A percentile compares a stretch with the other conserved stretches of the same genome.
These are phyloP conservation scores for Palloptera scutellata DNA, from an alignment of 2,888 invertebrate genomes.

Conservation along the genomic window DNA sequence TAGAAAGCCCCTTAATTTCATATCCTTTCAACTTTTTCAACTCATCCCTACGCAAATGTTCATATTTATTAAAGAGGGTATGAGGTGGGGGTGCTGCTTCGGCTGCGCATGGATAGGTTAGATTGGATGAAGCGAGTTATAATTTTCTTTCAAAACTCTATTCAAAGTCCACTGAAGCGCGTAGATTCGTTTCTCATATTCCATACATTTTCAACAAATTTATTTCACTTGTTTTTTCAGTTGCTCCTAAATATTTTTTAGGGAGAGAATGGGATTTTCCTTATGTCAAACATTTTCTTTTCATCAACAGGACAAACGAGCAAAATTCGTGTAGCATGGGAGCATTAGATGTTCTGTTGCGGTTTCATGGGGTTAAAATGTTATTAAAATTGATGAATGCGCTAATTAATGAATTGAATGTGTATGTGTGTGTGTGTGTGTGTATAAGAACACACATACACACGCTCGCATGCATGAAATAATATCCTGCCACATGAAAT, in stretches of 20 bases:
- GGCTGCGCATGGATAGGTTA: too few relatives aligned
- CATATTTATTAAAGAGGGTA: too few relatives aligned
- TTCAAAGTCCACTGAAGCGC: too few relatives aligned
- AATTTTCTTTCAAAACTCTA: too few relatives aligned
- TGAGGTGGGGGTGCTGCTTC: too few relatives aligned
- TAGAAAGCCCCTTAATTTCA: background rate
- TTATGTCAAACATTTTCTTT: background rate
- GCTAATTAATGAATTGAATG: slow-evolving; percentile 56
- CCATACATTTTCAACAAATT: background rate
- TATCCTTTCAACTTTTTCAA: background rate
- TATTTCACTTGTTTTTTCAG: slow-evolving; percentile 1
- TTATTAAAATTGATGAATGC: slow-evolving; percentile 63
- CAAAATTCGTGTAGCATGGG: background rate
- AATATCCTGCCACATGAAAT: background rate
- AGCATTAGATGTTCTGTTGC: slow-evolving; percentile 35
- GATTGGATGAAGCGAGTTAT: too few relatives aligned
- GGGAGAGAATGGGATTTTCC: background rate
- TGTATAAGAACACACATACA: background rate
- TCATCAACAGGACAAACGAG: background rate
- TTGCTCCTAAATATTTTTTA: background rate
- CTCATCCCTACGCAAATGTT: too few relatives aligned
- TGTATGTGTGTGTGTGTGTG: slow-evolving; percentile 1
- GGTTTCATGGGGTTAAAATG: slow-evolving; percentile 48
- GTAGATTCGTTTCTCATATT: background rate
- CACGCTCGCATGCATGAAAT: background rate